Evolutionary conservation across 2,797 vertebrate species (phyloP).

Genomic region (Enteromius mattozi): DNA sequence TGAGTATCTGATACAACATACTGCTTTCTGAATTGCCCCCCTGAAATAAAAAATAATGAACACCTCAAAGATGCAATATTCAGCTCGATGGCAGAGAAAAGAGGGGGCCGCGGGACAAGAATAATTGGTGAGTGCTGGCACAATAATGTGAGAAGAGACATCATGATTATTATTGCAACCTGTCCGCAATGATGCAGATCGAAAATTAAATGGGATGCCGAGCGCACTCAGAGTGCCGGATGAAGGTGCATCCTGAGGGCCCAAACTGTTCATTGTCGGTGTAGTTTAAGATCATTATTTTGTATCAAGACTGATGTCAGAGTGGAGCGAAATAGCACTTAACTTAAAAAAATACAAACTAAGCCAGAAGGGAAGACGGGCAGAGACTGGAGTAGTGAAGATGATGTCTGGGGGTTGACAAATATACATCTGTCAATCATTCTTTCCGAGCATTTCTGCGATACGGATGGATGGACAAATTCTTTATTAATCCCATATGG

Average conservation of each 20-base stretch:
- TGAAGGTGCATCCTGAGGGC: conserved; percentile 40
- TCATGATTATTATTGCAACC: conserved; percentile 45
- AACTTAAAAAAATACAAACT: conserved; percentile 27
- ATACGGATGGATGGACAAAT: conserved; percentile 21
- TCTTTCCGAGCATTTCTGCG: neutral
- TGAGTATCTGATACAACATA: neutral
- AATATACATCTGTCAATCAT: conserved; percentile 1
- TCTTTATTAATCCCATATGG: conserved; percentile 6
- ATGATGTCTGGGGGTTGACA: conserved; percentile 6
- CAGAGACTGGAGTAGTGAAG: neutral
- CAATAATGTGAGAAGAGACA: conserved; percentile 31
- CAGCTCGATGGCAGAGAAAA: conserved; percentile 1
- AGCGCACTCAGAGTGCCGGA: conserved; percentile 16
- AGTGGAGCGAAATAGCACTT: neutral
- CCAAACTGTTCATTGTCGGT: conserved; percentile 6
- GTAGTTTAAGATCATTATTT: conserved; percentile 35
- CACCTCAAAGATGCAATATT: conserved; percentile 17
- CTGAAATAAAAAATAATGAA: conserved; percentile 19
- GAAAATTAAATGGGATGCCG: conserved; percentile 32
- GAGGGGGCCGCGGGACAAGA: neutral
- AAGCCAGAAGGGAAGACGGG: neutral
- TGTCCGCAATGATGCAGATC: conserved; percentile 38
- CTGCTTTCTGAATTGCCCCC: neutral
- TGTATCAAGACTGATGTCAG: conserved; percentile 18
- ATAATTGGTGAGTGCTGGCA: conserved; percentile 35